Percentiles rank a stretch among this genome's conserved stretches.
Evolutionary conservation across 2,113 vertebrate genomes (phyloP).

Genomic region (Alexandromys fortis): DNA sequence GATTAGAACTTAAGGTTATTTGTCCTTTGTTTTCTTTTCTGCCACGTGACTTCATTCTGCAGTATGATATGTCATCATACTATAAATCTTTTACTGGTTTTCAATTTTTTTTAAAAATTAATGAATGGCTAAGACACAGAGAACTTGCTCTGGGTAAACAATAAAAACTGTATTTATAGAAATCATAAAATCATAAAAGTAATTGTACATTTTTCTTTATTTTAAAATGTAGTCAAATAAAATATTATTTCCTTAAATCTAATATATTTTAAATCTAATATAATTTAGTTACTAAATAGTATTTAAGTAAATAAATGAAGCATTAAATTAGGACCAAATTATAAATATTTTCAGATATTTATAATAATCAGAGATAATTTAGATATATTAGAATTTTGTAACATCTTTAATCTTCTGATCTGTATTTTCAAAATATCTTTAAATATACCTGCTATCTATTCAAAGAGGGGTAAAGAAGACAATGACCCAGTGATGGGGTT

Average conservation of each 20-base stretch:
- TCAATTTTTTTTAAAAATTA: background rate
- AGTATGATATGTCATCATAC: background rate
- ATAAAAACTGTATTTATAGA: background rate
- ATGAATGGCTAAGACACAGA: background rate
- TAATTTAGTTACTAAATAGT: background rate
- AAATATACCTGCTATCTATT: background rate
- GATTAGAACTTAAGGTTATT: background rate
- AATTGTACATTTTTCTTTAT: background rate
- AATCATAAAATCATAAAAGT: background rate
- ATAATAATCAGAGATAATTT: background rate
- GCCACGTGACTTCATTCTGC: background rate
- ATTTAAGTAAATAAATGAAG: constrained; percentile 10
- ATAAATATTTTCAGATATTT: background rate
- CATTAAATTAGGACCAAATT: background rate
- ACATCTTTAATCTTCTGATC: background rate
- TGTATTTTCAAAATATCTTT: background rate
- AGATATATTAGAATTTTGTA: background rate
- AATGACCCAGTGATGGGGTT: background rate
- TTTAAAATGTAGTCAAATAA: background rate
- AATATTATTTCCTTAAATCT: background rate
- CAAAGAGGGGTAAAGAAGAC: background rate
- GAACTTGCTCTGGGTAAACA: background rate
- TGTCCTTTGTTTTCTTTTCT: background rate
- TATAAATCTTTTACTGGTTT: background rate
- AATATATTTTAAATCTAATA: background rate